Base-by-base conservation (phyloP, 2,888 invertebrate species). In the Phorcus lineatus region DNA sequence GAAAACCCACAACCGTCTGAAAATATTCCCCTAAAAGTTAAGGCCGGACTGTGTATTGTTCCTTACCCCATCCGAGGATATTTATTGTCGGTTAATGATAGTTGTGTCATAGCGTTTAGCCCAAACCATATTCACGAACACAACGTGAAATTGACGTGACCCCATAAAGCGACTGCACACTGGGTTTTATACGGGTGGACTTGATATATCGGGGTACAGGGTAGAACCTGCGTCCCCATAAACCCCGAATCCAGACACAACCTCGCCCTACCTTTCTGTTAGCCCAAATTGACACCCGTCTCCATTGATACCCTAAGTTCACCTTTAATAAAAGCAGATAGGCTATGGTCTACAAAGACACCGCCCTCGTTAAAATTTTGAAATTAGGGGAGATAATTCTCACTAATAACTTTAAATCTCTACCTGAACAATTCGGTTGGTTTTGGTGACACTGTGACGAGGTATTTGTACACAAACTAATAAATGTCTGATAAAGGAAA, bases 111-210 rank as follows among this genome's bases (percentile, higher is more conserved):
- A 9, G 62, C 28, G 24, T 62, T 62, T 62, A 62, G 16, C 62
- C 11, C 28, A 28, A 22, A 62, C 24, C 28, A 31, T 62, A 62
- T 62, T 62, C 62, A 62, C 28, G 28, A 28, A 24, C 62, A 28
- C 62, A 24, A 62, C 62, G 24, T 62, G 62, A 62, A 62, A 62
- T 62, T 28, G 62, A 62, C 62, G 28, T 62, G 62, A 62, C 28
- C 62, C 62, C 62, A 62, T 62, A 62, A 62, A 62, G 16, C 62
- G 28, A 11, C 22, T 17, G 16, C 17, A 31, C 22, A 16, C 28
- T 16, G 62, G 11, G 22, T 62, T 22, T 6, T 62, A 62, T 24
- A 28, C 62, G 62, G 62, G 62, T 62, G 62, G 62, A 62, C 24
- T 11, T 4, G 28, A 16, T 28, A 13, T 22, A 24, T 28, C 28